Percentiles rank a stretch among this genome's conserved stretches.
These are phyloP conservation scores for Sigmodon hispidus DNA, from an alignment of 2,113 vertebrate genomes.

Conservation along the genomic window DNA sequence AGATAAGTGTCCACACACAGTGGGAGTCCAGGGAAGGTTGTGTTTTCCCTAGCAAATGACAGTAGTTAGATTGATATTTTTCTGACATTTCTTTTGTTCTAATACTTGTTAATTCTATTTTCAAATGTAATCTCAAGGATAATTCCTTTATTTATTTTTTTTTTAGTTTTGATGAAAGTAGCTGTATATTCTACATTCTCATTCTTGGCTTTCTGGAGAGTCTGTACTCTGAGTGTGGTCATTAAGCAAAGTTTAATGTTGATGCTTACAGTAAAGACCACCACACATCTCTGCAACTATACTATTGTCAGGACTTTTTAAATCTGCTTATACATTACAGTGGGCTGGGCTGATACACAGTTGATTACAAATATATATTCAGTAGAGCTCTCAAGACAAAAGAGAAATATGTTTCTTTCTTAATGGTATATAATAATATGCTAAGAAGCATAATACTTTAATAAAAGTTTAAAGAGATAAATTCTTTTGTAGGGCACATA, in stretches of 20 bases:
- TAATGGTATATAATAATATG: conserved; percentile 5
- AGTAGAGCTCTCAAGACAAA: conserved; percentile 46
- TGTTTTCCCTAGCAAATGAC: background rate
- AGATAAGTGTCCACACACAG: background rate
- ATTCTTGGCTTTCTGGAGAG: conserved; percentile 46
- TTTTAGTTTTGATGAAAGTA: conserved; percentile 53
- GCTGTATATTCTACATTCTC: background rate
- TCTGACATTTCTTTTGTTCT: conserved; percentile 41
- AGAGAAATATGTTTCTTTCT: conserved; percentile 41
- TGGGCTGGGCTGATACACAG: conserved; percentile 12
- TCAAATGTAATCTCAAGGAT: conserved; percentile 31
- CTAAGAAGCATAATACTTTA: conserved; percentile 50
- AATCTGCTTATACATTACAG: conserved; percentile 33
- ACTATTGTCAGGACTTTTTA: conserved; percentile 48
- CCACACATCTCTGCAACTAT: background rate
- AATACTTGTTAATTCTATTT: conserved; percentile 43
- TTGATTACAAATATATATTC: conserved; percentile 56
- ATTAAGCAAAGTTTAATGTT: conserved; percentile 55
- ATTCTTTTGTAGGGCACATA: conserved; percentile 61
- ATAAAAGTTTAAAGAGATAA: conserved; percentile 59
- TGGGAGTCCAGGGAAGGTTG: background rate
- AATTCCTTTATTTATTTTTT: conserved; percentile 54
- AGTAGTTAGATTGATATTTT: background rate
- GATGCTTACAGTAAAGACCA: conserved; percentile 50
- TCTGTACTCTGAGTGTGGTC: conserved; percentile 35